Conservation (phyloP, 2,888 invertebrate species). For the Leistus spinibarbis region DNA sequence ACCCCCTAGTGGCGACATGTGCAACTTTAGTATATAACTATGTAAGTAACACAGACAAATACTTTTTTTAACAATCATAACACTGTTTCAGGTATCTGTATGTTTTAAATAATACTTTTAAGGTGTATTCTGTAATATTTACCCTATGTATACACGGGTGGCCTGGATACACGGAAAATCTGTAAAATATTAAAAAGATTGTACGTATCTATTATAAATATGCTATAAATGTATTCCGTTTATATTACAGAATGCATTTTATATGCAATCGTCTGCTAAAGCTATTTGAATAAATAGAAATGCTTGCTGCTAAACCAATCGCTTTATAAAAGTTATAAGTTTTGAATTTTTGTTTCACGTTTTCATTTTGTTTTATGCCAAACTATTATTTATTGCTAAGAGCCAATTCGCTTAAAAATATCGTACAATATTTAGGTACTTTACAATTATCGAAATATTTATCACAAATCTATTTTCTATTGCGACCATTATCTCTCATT, state of each 20-base stretch:
- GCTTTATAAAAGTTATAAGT: neutral
- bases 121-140: neutral
- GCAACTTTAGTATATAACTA: constrained; percentile 58
- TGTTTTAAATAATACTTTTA: neutral
- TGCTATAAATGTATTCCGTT: neutral
- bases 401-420: neutral
- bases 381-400: neutral
- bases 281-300: neutral
- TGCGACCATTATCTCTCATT: neutral
- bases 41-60: constrained; percentile 55
- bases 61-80: neutral
- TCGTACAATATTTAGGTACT: neutral
- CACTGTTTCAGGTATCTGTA: neutral
- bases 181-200: too few species aligned
- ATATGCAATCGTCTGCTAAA: neutral
- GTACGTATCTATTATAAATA: too few species aligned
- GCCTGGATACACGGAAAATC: too few species aligned
- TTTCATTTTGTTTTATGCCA: constrained; percentile 1
- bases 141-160: too few species aligned
- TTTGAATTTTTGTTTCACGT: neutral
- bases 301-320: neutral
- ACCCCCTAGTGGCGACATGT: constrained; percentile 65
- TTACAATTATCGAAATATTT: neutral
- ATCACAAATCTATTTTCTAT: neutral
- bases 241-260: neutral